Evolutionary conservation across 2,888 invertebrate species (phyloP).

Genomic region (Celastrina argiolus): DNA sequence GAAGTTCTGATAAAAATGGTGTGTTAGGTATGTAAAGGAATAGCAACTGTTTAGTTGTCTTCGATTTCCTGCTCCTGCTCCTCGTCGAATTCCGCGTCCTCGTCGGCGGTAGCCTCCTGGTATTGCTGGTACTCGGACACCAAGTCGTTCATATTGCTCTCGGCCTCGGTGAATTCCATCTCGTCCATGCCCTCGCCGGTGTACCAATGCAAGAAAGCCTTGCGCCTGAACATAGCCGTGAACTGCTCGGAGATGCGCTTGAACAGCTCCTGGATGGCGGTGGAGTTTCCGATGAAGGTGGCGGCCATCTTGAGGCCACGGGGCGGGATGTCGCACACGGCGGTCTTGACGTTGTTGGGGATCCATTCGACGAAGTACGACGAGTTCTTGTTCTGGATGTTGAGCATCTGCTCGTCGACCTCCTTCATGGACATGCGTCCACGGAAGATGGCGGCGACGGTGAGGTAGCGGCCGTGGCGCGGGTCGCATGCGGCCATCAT

Average conservation of each 20-base stretch:
- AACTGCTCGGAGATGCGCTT: slow-evolving; percentile 94
- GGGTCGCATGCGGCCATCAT: slow-evolving; percentile 99
- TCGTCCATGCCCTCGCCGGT: slow-evolving; percentile 93
- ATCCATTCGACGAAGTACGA: slow-evolving; percentile 85
- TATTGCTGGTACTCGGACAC: slow-evolving; percentile 97
- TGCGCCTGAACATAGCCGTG: slow-evolving; percentile 96
- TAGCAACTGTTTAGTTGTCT: slow-evolving; percentile 65
- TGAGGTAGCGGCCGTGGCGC: slow-evolving; percentile 92
- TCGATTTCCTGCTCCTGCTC: slow-evolving; percentile 85
- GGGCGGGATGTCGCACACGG: slow-evolving; percentile 95
- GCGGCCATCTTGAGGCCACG: slow-evolving; percentile 95
- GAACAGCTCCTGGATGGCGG: slow-evolving; percentile 94
- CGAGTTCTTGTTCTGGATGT: slow-evolving; percentile 85
- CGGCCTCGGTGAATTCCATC: slow-evolving; percentile 97
- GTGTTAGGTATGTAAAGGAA: slow-evolving; percentile 33
- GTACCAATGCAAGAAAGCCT: slow-evolving; percentile 97
- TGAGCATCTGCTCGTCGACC: slow-evolving; percentile 93
- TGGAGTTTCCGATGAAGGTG: slow-evolving; percentile 95
- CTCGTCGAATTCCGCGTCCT: slow-evolving; percentile 89
- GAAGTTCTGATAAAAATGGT: slow-evolving; percentile 38
- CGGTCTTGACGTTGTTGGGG: slow-evolving; percentile 94
- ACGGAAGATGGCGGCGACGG: slow-evolving; percentile 94
- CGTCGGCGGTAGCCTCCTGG: slow-evolving; percentile 92
- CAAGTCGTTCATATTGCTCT: slow-evolving; percentile 96
- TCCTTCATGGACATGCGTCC: slow-evolving; percentile 97